These are phyloP conservation scores for Chloromyia formosa DNA, from an alignment of 2,888 invertebrate species.

Conservation along the genomic window DNA sequence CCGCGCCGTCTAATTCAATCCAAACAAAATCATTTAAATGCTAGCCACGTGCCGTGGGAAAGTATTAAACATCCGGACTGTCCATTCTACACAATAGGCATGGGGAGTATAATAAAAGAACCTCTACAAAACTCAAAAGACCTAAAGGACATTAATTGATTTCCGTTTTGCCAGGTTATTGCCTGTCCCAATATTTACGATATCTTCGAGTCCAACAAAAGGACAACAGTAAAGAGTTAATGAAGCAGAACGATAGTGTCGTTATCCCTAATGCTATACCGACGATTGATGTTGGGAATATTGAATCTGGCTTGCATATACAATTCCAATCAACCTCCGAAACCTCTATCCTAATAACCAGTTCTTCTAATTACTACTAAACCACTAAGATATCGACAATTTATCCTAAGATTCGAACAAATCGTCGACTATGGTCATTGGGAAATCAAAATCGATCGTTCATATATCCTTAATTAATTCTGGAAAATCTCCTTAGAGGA, in stretches of 20 bases:
- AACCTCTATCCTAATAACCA: too few relatives aligned
- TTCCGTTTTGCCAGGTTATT: constrained; percentile 28
- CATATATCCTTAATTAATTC: constrained; percentile 35
- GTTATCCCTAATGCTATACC: background rate
- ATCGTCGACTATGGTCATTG: background rate
- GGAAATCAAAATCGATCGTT: background rate
- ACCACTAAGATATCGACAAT: too few relatives aligned
- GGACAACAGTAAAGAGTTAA: constrained; percentile 43
- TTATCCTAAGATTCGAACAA: too few relatives aligned
- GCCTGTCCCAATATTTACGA: constrained; percentile 34
- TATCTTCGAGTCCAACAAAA: constrained; percentile 4
- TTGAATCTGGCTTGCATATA: too few relatives aligned
- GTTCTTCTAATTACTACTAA: too few relatives aligned
- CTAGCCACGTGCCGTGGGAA: constrained; percentile 46
- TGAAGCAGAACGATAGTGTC: constrained; percentile 29
- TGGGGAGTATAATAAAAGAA: background rate
- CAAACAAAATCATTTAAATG: constrained; percentile 45
- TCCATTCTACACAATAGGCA: background rate
- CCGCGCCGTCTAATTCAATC: constrained; percentile 29
- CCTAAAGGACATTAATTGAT: constrained; percentile 38
- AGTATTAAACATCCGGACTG: constrained; percentile 47
- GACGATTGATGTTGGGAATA: too few relatives aligned
- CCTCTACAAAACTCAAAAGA: background rate
- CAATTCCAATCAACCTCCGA: too few relatives aligned
- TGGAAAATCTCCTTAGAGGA: constrained; percentile 41